phyloP scores from a whole-genome alignment of 2,888 invertebrate genomes.

The Campopleginae sp. region DNA sequence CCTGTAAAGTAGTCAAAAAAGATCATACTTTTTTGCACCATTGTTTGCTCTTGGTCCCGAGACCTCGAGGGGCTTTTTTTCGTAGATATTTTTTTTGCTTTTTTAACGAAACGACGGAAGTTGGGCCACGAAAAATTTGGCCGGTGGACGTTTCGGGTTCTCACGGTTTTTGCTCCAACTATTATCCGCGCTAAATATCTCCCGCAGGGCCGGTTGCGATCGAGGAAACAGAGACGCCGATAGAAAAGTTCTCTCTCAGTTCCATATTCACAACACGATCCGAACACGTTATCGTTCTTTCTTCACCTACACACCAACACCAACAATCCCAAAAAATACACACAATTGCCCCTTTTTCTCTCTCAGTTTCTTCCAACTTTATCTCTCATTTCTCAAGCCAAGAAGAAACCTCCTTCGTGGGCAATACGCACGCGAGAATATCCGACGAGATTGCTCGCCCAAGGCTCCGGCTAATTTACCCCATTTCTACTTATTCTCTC shows the following conservation, averaged over 20 bases:
- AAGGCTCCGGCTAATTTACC: conserved; percentile 62
- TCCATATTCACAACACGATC: conserved; percentile 26
- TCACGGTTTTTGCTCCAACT: conserved; percentile 54
- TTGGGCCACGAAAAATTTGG: conserved; percentile 70
- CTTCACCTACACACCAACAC: neutral
- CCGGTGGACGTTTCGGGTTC: conserved; percentile 67
- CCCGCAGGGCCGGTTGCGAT: conserved; percentile 40
- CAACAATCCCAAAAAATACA: neutral
- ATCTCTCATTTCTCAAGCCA: conserved; percentile 37
- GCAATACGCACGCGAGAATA: conserved; percentile 43
- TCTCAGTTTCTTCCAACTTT: conserved; percentile 35
- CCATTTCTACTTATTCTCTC: conserved; percentile 16
- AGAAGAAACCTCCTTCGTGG: conserved; percentile 37
- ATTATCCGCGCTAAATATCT: conserved; percentile 60
- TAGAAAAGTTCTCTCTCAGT: conserved; percentile 31
- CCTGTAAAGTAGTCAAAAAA: neutral
- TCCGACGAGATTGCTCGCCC: conserved; percentile 54
- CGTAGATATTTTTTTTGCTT: neutral
- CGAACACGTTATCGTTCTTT: conserved; percentile 12
- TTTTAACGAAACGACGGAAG: conserved; percentile 47
- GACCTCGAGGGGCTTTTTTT: neutral
- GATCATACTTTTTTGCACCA: neutral
- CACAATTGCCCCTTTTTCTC: conserved; percentile 19
- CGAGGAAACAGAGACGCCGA: conserved; percentile 35
- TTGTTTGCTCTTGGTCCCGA: neutral